Base-by-base conservation (phyloP, 2,888 invertebrate species). In the Drosophila mercatorum region DNA sequence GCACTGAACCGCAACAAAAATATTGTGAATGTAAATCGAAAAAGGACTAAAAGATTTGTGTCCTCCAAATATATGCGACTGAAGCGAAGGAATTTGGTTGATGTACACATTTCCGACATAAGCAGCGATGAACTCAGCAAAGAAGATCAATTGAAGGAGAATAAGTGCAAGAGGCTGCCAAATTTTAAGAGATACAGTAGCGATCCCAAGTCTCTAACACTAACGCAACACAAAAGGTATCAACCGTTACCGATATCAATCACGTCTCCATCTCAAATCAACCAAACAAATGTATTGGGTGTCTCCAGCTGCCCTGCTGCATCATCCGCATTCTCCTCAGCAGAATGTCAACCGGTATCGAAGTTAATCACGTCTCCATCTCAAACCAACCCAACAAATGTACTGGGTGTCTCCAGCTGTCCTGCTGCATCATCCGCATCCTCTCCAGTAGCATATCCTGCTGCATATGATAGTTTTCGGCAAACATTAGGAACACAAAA, bases 91-190 rank as follows among this genome's bases (percentile, higher is more conserved):
- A 12, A 46, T 10, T 17, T 2, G 4, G 8, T 36, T 0, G 52
- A 49, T 3, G 10, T 64, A 0, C 4, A 28, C 0, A 78, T 78
- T 26, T 75, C 74, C 0, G 75, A 75, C 8, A 26, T 63, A 2
- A 79, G 78, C 56, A 75, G 67, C 49, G 72, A 72, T 26, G 80
- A 72, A 17, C 28, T 61, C 10, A 10, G 41, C n/a, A 41, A 41
- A 11, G 36, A 47, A 22, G 38, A 44, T 14, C 3, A 46, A 2
- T 3, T 40, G 22, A 63, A 28, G 6, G 40, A 34, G 22, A 22
- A 22, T 22, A 22, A 22, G 22, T 22, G 22, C 22, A 22, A 22
- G 22, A 22, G 22, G 1, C 22, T 28, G 5, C 7, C 36, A 11
- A 57, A 38, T 31, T 5, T 59, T 0, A 66, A 34, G n/a, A 56